Percentiles rank a stretch among this genome's conserved stretches.
phyloP scores from a whole-genome alignment of 2,797 vertebrate species.

The Hippocampus kuda region DNA sequence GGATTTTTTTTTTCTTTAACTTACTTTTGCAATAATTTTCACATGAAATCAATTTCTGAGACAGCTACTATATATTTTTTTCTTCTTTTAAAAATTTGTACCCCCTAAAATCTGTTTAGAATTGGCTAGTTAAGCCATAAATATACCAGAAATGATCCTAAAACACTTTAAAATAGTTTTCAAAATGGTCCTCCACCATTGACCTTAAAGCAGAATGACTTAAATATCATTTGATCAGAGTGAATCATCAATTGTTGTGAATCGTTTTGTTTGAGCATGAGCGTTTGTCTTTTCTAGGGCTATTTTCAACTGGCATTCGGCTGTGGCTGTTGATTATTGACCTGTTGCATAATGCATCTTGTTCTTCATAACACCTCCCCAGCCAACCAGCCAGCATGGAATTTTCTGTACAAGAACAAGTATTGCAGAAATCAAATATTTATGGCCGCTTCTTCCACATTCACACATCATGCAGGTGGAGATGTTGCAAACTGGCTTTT shows the following conservation, averaged over 20 bases:
- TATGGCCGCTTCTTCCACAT: constrained; percentile 40
- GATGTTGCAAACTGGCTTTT: constrained; percentile 1
- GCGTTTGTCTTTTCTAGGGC: neutral
- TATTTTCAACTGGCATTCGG: constrained; percentile 25
- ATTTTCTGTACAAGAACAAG: constrained; percentile 26
- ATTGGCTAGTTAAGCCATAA: too few species aligned
- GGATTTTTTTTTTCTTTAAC: too few species aligned
- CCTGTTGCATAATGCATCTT: constrained; percentile 46
- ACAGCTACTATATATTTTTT: neutral
- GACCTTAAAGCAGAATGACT: too few species aligned
- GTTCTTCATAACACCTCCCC: constrained; percentile 6
- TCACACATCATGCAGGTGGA: constrained; percentile 27
- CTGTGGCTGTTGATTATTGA: constrained; percentile 36
- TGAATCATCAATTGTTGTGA: neutral
- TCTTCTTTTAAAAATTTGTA: neutral
- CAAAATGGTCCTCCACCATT: too few species aligned
- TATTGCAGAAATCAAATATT: constrained; percentile 57
- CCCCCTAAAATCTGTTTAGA: neutral
- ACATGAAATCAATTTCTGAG: neutral
- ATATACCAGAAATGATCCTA: too few species aligned
- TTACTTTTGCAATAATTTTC: neutral
- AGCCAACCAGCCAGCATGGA: constrained; percentile 4
- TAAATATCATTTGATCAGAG: too few species aligned
- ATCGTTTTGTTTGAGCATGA: neutral
- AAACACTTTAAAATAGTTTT: too few species aligned